A percentile compares a stretch with the other conserved stretches of the same genome.
Conservation (phyloP, 2,797 vertebrate species). For the Malurus splendens region DNA sequence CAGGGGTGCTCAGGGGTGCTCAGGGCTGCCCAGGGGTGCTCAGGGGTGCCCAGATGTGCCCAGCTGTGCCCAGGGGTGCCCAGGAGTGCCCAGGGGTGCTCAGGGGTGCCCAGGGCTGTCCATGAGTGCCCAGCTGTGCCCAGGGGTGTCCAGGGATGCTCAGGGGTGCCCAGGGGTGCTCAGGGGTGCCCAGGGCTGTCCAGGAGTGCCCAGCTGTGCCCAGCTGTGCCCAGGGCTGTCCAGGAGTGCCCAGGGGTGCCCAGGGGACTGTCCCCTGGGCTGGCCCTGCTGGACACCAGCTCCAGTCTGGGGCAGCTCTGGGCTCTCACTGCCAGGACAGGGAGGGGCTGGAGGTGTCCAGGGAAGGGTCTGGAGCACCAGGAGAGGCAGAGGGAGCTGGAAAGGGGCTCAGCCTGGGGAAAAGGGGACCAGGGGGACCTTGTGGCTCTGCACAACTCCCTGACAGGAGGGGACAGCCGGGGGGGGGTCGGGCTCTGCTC, state of each 20-base stretch:
- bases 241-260: too few species aligned
- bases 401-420: not conserved
- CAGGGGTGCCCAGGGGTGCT: too few species aligned
- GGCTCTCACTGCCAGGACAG: not conserved
- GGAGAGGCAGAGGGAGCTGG: not conserved
- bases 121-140: not conserved
- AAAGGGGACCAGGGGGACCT: not conserved
- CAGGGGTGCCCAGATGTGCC: not conserved
- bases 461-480: not conserved
- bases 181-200: not conserved
- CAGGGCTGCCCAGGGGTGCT: too few species aligned
- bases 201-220: not conserved
- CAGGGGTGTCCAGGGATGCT: too few species aligned
- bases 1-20: not conserved
- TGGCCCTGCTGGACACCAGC: not conserved
- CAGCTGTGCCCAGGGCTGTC: not conserved
- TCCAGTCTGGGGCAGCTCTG: not conserved
- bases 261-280: not conserved
- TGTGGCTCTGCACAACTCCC: not conserved
- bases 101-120: not conserved
- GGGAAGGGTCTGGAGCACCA: not conserved
- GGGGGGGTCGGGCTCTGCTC: fast-evolving
- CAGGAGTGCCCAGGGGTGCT: not conserved
- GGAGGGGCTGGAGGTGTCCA: not conserved
- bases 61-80: not conserved